These are phyloP conservation scores for Calliphora vicina DNA, from an alignment of 1,140 invertebrate genomes.

Conservation along the genomic window DNA sequence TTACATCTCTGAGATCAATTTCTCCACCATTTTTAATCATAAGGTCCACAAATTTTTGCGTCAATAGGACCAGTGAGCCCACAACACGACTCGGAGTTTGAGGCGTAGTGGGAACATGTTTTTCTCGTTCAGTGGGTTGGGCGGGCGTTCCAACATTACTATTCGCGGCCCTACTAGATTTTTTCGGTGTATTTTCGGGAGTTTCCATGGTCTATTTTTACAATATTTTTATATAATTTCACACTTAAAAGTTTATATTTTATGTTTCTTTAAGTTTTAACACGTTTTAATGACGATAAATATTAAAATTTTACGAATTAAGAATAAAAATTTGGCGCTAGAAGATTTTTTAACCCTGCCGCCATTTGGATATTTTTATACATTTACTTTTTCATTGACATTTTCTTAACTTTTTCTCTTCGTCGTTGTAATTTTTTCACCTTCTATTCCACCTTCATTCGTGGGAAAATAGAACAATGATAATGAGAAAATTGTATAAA, in stretches of 20 bases:
- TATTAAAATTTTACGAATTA: slow-evolving; percentile 52
- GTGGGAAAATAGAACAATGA: not conserved
- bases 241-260: not conserved
- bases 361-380: slow-evolving; percentile 58
- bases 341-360: slow-evolving; percentile 51
- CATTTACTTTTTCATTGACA: slow-evolving; percentile 43
- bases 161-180: slow-evolving; percentile 36
- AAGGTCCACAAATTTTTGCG: slow-evolving; percentile 58
- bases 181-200: slow-evolving; percentile 30
- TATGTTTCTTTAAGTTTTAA: not conserved
- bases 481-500: not conserved
- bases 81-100: slow-evolving; percentile 52
- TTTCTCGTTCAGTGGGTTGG: slow-evolving; percentile 40
- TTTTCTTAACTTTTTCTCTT: slow-evolving; percentile 41
- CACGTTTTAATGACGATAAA: slow-evolving; percentile 38
- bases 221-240: not conserved
- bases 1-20: slow-evolving; percentile 56
- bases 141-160: slow-evolving; percentile 41
- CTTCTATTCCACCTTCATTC: not conserved
- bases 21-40: slow-evolving; percentile 57
- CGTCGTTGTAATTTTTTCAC: slow-evolving; percentile 30
- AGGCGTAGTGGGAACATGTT: slow-evolving; percentile 37
- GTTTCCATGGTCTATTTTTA: slow-evolving; percentile 16
- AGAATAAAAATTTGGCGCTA: slow-evolving; percentile 61
- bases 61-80: slow-evolving; percentile 55